These are phyloP conservation scores for Cranoglanis bouderius DNA, from an alignment of 2,113 vertebrate species.

Conservation along the genomic window DNA sequence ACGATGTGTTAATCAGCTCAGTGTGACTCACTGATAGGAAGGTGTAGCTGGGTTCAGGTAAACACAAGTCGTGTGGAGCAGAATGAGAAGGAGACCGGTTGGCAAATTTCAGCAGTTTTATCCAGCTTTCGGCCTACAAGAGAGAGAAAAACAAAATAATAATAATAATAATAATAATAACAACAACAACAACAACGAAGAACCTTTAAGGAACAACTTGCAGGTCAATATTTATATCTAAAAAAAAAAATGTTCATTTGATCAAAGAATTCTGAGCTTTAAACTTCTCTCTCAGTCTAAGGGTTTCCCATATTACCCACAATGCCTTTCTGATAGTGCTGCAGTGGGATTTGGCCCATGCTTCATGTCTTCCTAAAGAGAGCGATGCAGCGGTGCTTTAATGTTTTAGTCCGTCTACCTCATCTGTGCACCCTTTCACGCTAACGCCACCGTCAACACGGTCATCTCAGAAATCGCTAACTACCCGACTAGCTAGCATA, in stretches of 20 bases:
- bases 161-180: background rate
- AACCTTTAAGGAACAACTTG: background rate
- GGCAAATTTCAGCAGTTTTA: conserved; percentile 6
- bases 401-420: background rate
- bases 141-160: background rate
- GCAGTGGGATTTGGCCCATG: too few relatives aligned
- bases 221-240: background rate
- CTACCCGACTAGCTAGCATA: background rate
- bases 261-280: background rate
- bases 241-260: background rate
- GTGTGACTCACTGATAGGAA: conserved; percentile 12
- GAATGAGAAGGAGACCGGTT: background rate
- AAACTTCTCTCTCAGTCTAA: background rate
- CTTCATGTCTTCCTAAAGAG: background rate
- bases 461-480: background rate
- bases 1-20: background rate
- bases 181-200: too few relatives aligned
- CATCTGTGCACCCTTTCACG: background rate
- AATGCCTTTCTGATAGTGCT: background rate
- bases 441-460: background rate
- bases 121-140: conserved; percentile 39
- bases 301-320: background rate
- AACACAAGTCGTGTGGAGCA: background rate
- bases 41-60: conserved; percentile 25
- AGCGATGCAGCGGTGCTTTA: background rate